Evolutionary conservation across 64 coral and sea anemone species (phyloP), one percentile per base, ranked within the genome.

Genomic region (Astreopora myriophthalma): DNA sequence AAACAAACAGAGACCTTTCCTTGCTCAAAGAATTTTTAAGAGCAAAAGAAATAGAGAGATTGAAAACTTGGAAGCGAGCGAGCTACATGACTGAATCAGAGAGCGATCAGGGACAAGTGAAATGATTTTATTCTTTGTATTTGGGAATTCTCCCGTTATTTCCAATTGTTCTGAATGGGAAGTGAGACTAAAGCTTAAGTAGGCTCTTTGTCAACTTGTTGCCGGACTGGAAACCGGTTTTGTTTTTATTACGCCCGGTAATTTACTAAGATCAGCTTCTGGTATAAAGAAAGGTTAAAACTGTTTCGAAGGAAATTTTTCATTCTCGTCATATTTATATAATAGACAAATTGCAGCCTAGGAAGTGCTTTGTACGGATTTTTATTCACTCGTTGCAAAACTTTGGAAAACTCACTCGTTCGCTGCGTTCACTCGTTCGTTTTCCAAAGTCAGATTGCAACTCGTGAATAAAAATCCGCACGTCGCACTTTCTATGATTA

Each of bases 191-290:
- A 20, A 74, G 6, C n/a, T 76, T 48, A 12, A 46, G 73, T 24
- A n/a, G 37, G 73, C 19, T 76, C 39, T 76, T 46, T 46, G 37
- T 26, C 3, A 1, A 25, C 36, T 44, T 76, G 73, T 44, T 76
- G 38, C 73, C 25, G 73, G 38, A 76, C 71, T 74, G 34, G 71
- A 37, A 74, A 74, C 14, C 33, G 71, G 71, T 39, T 74, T 38
- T 39, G 71, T 74, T 22, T 74, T 38, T 74, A 1, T 74, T 74
- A 20, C 32, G 33, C 71, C 4, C 71, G 19, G 68, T 32, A 6
- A 71, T 24, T 20, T 17, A 13, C 19, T 74, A 0, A 39, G 71
- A 44, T 40, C 33, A 74, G 33, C 20, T 32, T 34, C n/a, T n/a
- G n/a, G n/a, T n/a, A n/a, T n/a, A n/a, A n/a, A n/a, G n/a, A n/a